These are phyloP conservation scores for Campoletis raptor DNA, from an alignment of 2,888 invertebrate species.

Conservation along the genomic window DNA sequence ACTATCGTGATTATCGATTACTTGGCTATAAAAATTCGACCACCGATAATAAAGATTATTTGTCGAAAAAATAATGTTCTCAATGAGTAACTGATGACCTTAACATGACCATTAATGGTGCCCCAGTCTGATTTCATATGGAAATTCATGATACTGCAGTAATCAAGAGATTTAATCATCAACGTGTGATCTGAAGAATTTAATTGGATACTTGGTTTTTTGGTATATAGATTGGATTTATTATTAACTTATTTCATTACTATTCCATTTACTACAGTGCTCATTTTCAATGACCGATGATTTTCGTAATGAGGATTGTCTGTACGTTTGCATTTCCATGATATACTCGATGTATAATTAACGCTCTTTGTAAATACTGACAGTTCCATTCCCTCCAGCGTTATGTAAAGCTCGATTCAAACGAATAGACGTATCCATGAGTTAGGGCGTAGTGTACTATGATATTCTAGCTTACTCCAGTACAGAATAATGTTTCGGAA, in stretches of 20 bases:
- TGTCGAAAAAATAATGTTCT: not conserved
- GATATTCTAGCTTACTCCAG: not conserved
- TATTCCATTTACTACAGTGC: not conserved
- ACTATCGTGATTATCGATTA: no score
- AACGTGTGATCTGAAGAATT: not conserved
- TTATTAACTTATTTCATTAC: not conserved
- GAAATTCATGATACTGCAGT: not conserved
- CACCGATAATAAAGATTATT: no score
- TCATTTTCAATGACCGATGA: not conserved
- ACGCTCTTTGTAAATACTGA: conserved; percentile 5
- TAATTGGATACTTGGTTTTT: not conserved
- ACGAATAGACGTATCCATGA: not conserved
- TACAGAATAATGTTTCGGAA: not conserved
- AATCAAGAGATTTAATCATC: not conserved
- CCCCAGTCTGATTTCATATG: not conserved
- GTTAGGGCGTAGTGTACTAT: not conserved
- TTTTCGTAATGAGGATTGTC: not conserved
- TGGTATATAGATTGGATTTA: not conserved
- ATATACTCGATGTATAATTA: conserved; percentile 13
- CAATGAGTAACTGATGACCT: no score
- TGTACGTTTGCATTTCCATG: conserved; percentile 17
- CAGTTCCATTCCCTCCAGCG: not conserved
- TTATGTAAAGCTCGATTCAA: conserved; percentile 1
- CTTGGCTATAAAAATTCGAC: no score
- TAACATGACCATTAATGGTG: no score